phyloP scores from a whole-genome alignment of 2,888 invertebrate species.

The Drosophila mettleri region DNA sequence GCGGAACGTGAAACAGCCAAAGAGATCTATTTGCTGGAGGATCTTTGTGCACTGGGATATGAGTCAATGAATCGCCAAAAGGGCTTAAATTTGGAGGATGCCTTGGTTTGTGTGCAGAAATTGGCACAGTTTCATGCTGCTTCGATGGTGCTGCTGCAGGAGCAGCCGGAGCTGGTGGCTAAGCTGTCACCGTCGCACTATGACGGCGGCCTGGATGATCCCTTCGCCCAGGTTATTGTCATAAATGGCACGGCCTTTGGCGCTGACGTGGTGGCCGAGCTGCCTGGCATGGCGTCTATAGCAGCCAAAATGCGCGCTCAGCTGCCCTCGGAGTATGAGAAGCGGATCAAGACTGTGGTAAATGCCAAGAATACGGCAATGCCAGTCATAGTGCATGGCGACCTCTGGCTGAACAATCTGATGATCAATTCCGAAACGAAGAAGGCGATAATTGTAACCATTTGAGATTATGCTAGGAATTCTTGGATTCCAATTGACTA shows the following conservation, averaged over 20 bases:
- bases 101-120: conserved; percentile 85
- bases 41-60: conserved; percentile 85
- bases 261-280: conserved; percentile 40
- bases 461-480: not conserved
- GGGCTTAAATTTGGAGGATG: conserved; percentile 86
- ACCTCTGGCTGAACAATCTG: conserved; percentile 86
- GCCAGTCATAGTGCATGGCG: conserved; percentile 86
- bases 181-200: conserved; percentile 55
- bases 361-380: conserved; percentile 53
- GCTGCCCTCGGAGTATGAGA: conserved; percentile 40
- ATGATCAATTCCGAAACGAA: conserved; percentile 40
- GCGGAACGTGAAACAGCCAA: conserved; percentile 50
- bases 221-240: conserved; percentile 39
- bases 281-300: conserved; percentile 83
- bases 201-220: conserved; percentile 48
- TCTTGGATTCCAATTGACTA: not conserved
- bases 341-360: conserved; percentile 59
- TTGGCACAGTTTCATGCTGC: conserved; percentile 87
- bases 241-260: conserved; percentile 60
- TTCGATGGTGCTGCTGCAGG: conserved; percentile 85
- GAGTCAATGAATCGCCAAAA: conserved; percentile 85
- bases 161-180: conserved; percentile 50
- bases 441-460: conserved; percentile 70
- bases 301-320: conserved; percentile 81
- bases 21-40: conserved; percentile 80